Base-by-base conservation (phyloP, 2,888 invertebrate genomes). In the Microplitis deprimator region DNA sequence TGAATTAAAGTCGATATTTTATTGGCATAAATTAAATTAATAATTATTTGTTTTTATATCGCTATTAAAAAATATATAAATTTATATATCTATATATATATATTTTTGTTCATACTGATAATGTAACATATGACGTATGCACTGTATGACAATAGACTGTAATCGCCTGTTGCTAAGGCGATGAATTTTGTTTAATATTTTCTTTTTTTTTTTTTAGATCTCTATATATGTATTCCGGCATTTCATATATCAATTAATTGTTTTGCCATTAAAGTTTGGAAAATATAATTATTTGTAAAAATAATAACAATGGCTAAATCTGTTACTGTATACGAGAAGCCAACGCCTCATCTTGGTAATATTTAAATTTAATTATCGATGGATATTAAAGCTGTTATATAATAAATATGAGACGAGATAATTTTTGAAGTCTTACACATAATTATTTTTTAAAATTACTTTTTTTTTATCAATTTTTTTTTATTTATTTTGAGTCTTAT, bases 291-390 rank as follows among this genome's bases (percentile, higher is more conserved):
- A 29, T 29, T 29, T 50, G 50, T 8, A 50, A 50, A 50, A 50
- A 50, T 50, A 50, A 50, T 50, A 76, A 77, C n/a, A 39, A 84
- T 84, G 84, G 81, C 82, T 13, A 84, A 84, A 81, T 84, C 84
- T 29, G 82, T 84, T 68, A 76, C 83, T n/a, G 81, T 82, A 29
- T 87, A 84, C 59, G 88, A 86, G 79, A 88, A 88, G 79, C 88
- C 88, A 16, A 77, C 85, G n/a, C 79, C 85, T 10, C 88, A 88
- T 74, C 83, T 88, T 72, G 85, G 87, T 86, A 81, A 83, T 60
- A 40, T 13, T 39, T 5, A 38, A 73, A 41, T 59, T 39, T 68
- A 29, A 67, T 67, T 20, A 68, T 50, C 13, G 5, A 39, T 62
- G 60, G 38, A 6, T 72, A 40, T 39, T 38, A 59, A 20, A 29